Conservation (phyloP, 2,888 invertebrate species). For the Brachylomia viminalis region DNA sequence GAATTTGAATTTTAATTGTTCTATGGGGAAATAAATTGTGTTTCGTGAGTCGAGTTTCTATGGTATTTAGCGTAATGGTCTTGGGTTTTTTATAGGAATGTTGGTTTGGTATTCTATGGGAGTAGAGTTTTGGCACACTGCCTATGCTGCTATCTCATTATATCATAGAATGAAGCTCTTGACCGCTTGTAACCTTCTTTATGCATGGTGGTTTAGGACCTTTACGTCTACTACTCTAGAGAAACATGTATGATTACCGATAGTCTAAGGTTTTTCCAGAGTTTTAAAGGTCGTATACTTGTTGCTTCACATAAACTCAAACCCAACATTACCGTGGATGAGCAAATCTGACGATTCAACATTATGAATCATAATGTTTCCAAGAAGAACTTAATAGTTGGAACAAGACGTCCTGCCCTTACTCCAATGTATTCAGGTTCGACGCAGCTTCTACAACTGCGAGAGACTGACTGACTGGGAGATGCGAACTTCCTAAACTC, state of each 20-base stretch:
- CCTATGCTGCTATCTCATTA: neutral
- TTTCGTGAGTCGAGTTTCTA: neutral
- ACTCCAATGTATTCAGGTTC: too few relatives aligned
- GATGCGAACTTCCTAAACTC: neutral
- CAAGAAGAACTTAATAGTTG: neutral
- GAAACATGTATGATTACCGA: too few relatives aligned
- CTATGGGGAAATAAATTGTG: conserved; percentile 57
- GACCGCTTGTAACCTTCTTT: conserved; percentile 19
- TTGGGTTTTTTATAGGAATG: conserved; percentile 2
- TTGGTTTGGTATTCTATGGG: conserved; percentile 16
- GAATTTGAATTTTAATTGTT: conserved; percentile 63
- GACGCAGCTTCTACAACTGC: neutral
- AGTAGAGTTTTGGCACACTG: conserved; percentile 22
- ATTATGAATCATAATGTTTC: neutral
- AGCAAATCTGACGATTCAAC: neutral
- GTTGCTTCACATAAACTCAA: conserved; percentile 2
- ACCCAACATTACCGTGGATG: neutral
- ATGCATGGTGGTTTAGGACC: neutral
- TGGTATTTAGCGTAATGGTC: conserved; percentile 32
- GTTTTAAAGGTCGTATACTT: neutral
- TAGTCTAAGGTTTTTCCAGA: neutral
- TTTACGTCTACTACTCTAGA: neutral
- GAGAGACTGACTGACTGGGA: too few relatives aligned
- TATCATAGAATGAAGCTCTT: neutral
- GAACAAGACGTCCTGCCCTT: neutral